These are phyloP conservation scores for Hypercompe scribonia DNA, from an alignment of 2,888 invertebrate species.

Conservation along the genomic window DNA sequence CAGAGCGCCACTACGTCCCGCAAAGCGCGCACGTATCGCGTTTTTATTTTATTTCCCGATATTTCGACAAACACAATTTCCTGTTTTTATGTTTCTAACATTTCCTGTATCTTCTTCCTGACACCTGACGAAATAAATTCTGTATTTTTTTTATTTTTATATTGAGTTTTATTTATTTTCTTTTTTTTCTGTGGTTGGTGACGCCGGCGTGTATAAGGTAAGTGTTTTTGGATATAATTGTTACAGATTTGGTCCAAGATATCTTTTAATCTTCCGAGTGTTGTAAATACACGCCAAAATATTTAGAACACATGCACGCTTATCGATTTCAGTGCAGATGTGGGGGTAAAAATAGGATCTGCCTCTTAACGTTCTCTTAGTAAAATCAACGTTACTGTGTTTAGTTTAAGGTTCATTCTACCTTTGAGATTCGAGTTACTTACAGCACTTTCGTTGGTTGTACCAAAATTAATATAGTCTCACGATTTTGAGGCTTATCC, in stretches of 20 bases:
- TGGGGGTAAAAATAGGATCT: conserved; percentile 65
- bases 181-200: conserved; percentile 63
- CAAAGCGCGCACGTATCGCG: conserved; percentile 62
- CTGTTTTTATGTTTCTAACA: conserved; percentile 33
- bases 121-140: conserved; percentile 52
- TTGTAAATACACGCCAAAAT: conserved; percentile 20
- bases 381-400: conserved; percentile 47
- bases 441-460: conserved; percentile 37
- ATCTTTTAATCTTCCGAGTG: conserved; percentile 15
- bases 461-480: conserved; percentile 45
- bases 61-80: conserved; percentile 60
- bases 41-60: conserved; percentile 58
- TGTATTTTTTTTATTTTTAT: conserved; percentile 48
- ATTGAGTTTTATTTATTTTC: conserved; percentile 51
- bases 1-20: conserved; percentile 81
- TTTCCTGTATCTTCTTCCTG: conserved; percentile 39
- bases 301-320: conserved; percentile 53
- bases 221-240: conserved; percentile 54
- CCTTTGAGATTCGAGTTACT: conserved; percentile 32
- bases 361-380: conserved; percentile 39
- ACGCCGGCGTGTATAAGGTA: conserved; percentile 63
- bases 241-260: conserved; percentile 36
- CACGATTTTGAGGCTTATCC: conserved; percentile 36
- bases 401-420: conserved; percentile 48
- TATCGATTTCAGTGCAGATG: conserved; percentile 70